Evolutionary conservation across 2,888 invertebrate genomes (phyloP), one percentile per base, ranked within the genome.

Genomic region (Leptinotarsa rubiginosa): DNA sequence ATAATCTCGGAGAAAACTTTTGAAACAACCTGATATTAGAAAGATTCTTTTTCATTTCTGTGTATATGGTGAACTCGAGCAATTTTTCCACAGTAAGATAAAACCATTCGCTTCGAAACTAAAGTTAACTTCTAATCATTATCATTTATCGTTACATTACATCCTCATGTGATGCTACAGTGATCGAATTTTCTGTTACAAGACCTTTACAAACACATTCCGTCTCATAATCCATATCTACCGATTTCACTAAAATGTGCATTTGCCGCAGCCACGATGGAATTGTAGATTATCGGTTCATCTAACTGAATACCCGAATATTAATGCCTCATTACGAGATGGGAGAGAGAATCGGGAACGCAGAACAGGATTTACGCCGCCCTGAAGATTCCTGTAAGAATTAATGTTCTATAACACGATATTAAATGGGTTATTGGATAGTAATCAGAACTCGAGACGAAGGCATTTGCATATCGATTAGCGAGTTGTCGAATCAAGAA

Each of bases 201-300:
- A 10, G 41, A 41, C 10, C 10, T 12, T 10, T 41, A 41, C 41
- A 41, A 41, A 41, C 10, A 41, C 41, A 10, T 12, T 41, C 10
- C 41, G 3, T 16, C 16, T 20, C 41, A 47, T 73, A 68, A 69
- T 69, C 73, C 69, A 69, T 65, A 64, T 54, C 59, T 65, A 41
- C 54, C 20, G 68, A 50, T 69, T 41, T 69, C 22, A 70, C 54
- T 20, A 56, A 56, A 65, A 64, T 54, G 69, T 69, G 68, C 69
- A 65, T 65, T 73, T 69, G 65, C 54, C 65, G 65, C 65, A 66
- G 47, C 18, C n/a, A 49, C 49, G 47, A 16, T 69, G 18, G 20
- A 56, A 56, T 56, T 25, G 59, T 22, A 41, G 41, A 62, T n/a
- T 62, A 15, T 62, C 62, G 56, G 20, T 56, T 56, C 22, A 56